Evolutionary conservation across 1,140 invertebrate genomes (phyloP).

Genomic region (Paracyclopina nana): DNA sequence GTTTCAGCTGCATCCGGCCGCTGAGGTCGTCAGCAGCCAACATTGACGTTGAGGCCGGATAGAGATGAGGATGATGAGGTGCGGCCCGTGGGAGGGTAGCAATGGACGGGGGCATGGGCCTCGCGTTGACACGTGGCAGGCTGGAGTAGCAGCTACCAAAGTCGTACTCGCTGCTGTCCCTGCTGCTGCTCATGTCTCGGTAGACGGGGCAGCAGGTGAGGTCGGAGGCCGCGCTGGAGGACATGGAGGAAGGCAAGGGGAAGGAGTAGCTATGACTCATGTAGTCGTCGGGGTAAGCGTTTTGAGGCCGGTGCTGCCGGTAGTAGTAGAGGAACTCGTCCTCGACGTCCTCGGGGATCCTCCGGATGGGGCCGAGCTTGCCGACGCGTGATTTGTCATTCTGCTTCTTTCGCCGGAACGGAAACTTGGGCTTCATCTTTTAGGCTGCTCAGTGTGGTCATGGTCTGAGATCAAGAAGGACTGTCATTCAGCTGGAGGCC

Average conservation of each 20-base stretch:
- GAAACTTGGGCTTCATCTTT: no score
- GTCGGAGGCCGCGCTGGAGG: constrained; percentile 1
- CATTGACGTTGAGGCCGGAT: background rate
- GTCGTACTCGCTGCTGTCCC: background rate
- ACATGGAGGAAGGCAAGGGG: background rate
- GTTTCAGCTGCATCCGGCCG: background rate
- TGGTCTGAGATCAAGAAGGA: background rate
- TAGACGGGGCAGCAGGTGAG: background rate
- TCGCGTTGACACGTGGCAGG: background rate
- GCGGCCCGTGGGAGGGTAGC: background rate
- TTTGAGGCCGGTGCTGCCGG: background rate
- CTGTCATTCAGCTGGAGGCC: background rate
- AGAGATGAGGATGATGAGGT: background rate
- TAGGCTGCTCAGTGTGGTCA: background rate
- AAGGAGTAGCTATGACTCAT: no score
- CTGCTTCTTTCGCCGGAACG: background rate
- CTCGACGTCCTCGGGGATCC: background rate
- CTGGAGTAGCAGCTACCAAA: background rate
- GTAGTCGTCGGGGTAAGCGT: no score
- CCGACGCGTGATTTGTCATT: no score
- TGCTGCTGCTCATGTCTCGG: background rate
- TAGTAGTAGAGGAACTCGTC: constrained; percentile 13
- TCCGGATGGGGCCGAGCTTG: no score
- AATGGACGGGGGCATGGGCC: background rate
- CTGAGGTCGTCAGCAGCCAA: background rate